Evolutionary conservation across 2,888 invertebrate species (phyloP).

Genomic region (Fragum whitleyi): DNA sequence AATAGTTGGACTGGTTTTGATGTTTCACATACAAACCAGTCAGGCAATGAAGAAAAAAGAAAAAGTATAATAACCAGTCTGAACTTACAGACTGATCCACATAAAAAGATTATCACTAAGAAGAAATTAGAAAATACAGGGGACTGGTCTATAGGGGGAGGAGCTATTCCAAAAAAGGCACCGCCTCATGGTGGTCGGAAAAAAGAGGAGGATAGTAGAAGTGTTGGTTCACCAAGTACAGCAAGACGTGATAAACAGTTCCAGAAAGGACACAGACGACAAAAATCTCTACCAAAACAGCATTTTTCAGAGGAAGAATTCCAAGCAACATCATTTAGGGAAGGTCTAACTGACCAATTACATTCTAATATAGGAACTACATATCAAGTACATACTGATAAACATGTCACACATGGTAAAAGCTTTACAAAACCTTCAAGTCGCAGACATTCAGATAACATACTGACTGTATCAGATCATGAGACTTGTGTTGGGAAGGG

Average conservation of each 20-base stretch:
- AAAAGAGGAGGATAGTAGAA: constrained; percentile 67
- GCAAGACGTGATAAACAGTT: constrained; percentile 31
- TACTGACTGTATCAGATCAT: not conserved
- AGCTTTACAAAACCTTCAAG: not conserved
- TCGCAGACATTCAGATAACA: constrained; percentile 6
- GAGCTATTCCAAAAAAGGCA: constrained; percentile 13
- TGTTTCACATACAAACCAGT: not conserved
- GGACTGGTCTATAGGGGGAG: not conserved
- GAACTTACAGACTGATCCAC: not conserved
- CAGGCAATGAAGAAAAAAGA: not conserved
- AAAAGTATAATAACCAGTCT: not conserved
- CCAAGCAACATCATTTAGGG: not conserved
- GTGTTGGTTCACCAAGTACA: constrained; percentile 40
- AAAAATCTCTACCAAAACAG: constrained; percentile 63
- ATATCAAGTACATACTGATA: not conserved
- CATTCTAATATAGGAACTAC: not conserved
- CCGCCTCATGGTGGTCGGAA: constrained; percentile 21
- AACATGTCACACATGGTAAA: not conserved
- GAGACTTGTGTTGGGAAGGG: not conserved
- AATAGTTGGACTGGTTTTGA: not conserved
- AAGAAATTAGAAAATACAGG: constrained; percentile 20
- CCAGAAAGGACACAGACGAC: constrained; percentile 51
- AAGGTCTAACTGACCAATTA: not conserved
- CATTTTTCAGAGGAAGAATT: constrained; percentile 42
- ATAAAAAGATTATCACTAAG: not conserved